Conservation (phyloP, 2,113 vertebrate genomes). For the Hiodon alosoides region DNA sequence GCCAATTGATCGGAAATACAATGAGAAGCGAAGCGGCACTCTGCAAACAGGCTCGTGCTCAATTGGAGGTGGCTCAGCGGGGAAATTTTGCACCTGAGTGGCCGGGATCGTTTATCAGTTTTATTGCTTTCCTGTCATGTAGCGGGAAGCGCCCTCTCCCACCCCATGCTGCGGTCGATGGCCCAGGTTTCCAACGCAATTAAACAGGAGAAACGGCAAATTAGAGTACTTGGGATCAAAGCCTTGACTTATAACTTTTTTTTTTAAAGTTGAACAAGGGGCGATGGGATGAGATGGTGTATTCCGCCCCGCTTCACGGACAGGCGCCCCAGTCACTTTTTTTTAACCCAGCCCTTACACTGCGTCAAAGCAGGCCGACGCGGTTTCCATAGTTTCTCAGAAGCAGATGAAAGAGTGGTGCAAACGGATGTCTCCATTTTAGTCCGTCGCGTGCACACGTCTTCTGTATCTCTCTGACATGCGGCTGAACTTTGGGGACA, state of each 20-base stretch:
- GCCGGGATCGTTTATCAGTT: conserved; percentile 61
- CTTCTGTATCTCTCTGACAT: no score
- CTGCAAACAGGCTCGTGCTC: conserved; percentile 59
- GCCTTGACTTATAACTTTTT: conserved; percentile 55
- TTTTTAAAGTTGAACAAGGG: not conserved
- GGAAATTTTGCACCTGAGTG: conserved; percentile 37
- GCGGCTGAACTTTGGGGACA: no score
- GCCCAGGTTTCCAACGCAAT: conserved; percentile 44
- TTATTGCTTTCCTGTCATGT: conserved; percentile 63
- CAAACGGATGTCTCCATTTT: no score
- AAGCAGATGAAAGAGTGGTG: no score
- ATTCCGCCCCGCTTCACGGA: no score
- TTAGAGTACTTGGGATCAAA: conserved; percentile 41
- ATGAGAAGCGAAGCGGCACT: conserved; percentile 58
- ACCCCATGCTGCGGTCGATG: conserved; percentile 37
- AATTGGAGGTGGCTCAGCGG: conserved; percentile 46
- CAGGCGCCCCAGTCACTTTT: no score
- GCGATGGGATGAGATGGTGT: not conserved
- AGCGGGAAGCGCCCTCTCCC: conserved; percentile 34
- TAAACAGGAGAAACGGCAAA: conserved; percentile 42
- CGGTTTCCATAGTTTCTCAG: no score
- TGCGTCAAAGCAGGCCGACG: no score
- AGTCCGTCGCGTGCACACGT: no score
- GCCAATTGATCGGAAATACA: conserved; percentile 62
- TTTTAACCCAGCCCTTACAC: no score